Conservation (phyloP, 1,140 invertebrate species). For the Diprion similis region DNA sequence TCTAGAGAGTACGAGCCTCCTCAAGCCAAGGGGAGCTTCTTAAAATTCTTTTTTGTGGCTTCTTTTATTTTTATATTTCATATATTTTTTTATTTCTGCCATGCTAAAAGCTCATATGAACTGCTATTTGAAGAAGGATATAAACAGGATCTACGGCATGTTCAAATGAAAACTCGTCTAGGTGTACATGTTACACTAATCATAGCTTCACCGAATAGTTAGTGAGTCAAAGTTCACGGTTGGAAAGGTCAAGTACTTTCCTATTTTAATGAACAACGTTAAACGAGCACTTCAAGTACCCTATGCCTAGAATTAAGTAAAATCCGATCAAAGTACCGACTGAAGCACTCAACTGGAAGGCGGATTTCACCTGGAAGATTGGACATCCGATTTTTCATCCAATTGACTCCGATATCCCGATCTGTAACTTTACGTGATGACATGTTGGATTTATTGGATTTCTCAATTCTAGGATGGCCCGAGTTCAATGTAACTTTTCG, state of each 20-base stretch:
- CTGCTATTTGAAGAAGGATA: neutral
- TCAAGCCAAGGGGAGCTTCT: constrained; percentile 1
- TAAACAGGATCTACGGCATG: neutral
- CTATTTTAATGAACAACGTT: neutral
- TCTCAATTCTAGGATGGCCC: no score
- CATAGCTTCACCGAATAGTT: neutral
- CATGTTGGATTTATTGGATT: no score
- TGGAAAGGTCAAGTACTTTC: neutral
- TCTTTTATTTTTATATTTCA: neutral
- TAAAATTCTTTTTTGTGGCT: neutral
- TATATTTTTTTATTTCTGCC: neutral
- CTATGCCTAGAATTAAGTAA: no score
- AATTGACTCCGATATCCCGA: no score
- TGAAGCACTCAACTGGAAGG: no score
- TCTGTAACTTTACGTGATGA: no score
- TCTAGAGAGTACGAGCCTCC: neutral
- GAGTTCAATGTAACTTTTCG: no score
- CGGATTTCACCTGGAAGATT: no score
- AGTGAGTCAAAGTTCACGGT: neutral
- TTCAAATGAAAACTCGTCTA: neutral
- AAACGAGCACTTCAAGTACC: no score
- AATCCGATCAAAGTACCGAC: no score
- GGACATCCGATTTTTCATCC: no score
- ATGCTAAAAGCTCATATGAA: neutral
- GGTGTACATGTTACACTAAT: neutral